Evolutionary conservation across 2,888 invertebrate species (phyloP).

Genomic region (Clitarchus hookeri): DNA sequence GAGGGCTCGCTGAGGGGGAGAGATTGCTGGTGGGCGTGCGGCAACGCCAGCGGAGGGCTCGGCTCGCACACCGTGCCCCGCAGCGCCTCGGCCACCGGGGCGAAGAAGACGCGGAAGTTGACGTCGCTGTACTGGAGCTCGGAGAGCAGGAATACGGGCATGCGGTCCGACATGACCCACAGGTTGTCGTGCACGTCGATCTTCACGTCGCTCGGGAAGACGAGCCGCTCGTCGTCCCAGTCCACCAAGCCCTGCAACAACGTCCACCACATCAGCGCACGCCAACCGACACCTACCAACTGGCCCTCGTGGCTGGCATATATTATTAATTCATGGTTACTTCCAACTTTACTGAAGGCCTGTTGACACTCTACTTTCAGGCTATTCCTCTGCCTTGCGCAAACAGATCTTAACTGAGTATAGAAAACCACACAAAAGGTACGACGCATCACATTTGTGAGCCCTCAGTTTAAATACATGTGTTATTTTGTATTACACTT

Average conservation of each 20-base stretch:
- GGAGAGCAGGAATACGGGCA: conserved; percentile 75
- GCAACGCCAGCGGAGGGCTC: neutral
- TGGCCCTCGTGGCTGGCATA: too few species aligned
- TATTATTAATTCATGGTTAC: too few species aligned
- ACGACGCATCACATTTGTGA: too few species aligned
- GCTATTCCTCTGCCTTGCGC: too few species aligned
- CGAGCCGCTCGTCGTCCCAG: conserved; percentile 73
- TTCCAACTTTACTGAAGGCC: too few species aligned
- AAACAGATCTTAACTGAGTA: too few species aligned
- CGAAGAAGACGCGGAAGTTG: conserved; percentile 74
- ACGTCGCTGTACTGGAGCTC: conserved; percentile 67
- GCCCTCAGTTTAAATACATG: too few species aligned
- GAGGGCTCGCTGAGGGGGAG: neutral
- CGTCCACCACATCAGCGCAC: neutral
- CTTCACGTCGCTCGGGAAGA: conserved; percentile 81
- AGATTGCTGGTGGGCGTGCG: too few species aligned
- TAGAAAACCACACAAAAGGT: too few species aligned
- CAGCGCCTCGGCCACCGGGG: conserved; percentile 69
- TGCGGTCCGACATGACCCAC: conserved; percentile 82
- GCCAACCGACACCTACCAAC: too few species aligned
- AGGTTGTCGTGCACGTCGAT: conserved; percentile 67
- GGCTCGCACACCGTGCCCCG: conserved; percentile 68
- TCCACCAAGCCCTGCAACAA: conserved; percentile 67
- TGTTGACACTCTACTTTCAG: too few species aligned
- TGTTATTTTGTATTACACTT: too few species aligned